Evolutionary conservation across 2,888 invertebrate genomes (phyloP).

Genomic region (Aleiodes testaceus): DNA sequence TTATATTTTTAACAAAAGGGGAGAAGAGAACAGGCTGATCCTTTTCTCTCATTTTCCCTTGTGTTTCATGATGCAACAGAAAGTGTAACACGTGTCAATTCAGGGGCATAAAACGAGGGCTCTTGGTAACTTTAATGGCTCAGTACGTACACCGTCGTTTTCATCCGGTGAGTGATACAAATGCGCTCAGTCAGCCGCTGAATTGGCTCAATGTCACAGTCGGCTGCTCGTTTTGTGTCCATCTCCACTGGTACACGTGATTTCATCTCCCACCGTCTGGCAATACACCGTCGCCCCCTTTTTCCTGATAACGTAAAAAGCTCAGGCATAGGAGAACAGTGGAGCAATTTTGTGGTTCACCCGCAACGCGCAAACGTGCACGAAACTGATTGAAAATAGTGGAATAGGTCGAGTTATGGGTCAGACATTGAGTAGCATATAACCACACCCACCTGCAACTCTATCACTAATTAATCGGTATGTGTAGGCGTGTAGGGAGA

Average conservation of each 20-base stretch:
- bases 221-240: neutral
- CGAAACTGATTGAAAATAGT: neutral
- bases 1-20: too few relatives aligned
- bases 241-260: neutral
- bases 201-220: conserved; percentile 25
- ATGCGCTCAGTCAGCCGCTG: conserved; percentile 27
- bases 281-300: too few relatives aligned
- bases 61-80: too few relatives aligned
- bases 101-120: neutral
- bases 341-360: too few relatives aligned
- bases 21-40: too few relatives aligned
- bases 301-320: too few relatives aligned
- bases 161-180: conserved; percentile 23
- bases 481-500: neutral
- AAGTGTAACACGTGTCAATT: neutral
- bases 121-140: neutral
- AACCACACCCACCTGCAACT: conserved; percentile 10
- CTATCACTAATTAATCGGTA: conserved; percentile 7
- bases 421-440: conserved; percentile 8
- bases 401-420: conserved; percentile 2
- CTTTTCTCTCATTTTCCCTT: too few relatives aligned
- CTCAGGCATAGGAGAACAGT: too few relatives aligned
- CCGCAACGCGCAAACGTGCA: too few relatives aligned
- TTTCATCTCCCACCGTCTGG: neutral
- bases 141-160: conserved; percentile 7